Evolutionary conservation across 2,888 invertebrate species (phyloP), one percentile per base, ranked within the genome.

Genomic region (Thereva unica): DNA sequence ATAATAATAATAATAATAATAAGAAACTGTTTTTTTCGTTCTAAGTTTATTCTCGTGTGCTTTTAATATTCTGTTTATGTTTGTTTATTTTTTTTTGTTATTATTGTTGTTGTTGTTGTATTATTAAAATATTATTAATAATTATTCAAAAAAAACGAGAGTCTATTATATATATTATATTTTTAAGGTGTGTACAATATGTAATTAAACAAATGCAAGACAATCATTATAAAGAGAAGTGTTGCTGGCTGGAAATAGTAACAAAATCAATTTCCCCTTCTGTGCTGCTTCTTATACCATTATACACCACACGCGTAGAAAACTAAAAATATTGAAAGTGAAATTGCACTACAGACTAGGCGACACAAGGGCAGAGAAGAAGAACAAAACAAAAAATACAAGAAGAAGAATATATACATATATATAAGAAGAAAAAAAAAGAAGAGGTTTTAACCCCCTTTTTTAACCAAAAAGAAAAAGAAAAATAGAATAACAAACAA

Each of bases 221-320:
- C 40, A 61, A 55, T 23, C 23, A 23, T 56, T 23, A 23, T 40
- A 12, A 40, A 9, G 50, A 10, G 41, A 47, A 47, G 47, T 59
- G 45, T 41, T 12, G 45, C 45, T 6, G 5, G 47, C 47, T 47
- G 41, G 47, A 59, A 59, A 59, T 61, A 61, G 61, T 61, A 50
- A 61, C 50, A 61, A 61, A 61, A 50, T 50, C 49, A 61, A 50
- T 61, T 59, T 61, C 50, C 61, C 40, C 45, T 44, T 57, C 45
- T 23, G 23, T 23, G 23, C 23, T 23, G 23, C 23, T 23, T 23
- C 23, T 23, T 23, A 23, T 23, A 23, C 23, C 23, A 23, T n/a
- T n/a, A n/a, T 23, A 23, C 50, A 50, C 35, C 34, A 50, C 34
- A 50, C 37, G 59, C 8, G 6, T 1, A 57, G 45, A 50, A 61